These are phyloP conservation scores for Himalopsyche tibetana DNA, from an alignment of 2,888 invertebrate genomes.

Conservation along the genomic window DNA sequence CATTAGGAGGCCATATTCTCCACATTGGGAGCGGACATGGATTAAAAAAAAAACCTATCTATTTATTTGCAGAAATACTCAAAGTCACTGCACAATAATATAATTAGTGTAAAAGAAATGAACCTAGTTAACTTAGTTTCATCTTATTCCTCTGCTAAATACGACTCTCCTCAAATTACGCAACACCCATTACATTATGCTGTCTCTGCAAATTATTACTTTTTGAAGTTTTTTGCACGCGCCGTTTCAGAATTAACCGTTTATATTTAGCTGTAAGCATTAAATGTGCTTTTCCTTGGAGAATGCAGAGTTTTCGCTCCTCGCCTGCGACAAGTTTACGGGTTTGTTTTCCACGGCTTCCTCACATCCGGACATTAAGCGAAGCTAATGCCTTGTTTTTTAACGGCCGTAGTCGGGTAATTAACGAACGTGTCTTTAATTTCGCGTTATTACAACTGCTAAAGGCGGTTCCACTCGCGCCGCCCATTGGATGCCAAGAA, in stretches of 20 bases:
- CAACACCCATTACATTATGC: not conserved
- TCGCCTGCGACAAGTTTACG: constrained; percentile 52
- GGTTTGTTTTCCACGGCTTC: constrained; percentile 53
- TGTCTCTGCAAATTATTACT: constrained; percentile 26
- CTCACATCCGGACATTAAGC: constrained; percentile 51
- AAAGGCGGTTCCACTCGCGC: not conserved
- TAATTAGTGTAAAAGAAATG: no score
- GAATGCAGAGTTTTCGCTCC: constrained; percentile 12
- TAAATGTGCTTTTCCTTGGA: constrained; percentile 18
- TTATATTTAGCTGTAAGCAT: constrained; percentile 35
- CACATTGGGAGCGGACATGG: no score
- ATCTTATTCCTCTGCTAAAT: constrained; percentile 31
- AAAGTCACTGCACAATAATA: no score
- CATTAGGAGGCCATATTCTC: no score
- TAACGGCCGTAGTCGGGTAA: constrained; percentile 61
- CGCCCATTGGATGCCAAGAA: constrained; percentile 10
- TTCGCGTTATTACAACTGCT: constrained; percentile 45
- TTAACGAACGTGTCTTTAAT: constrained; percentile 63
- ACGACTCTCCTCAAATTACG: not conserved
- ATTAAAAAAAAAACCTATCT: no score
- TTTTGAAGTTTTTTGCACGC: constrained; percentile 4
- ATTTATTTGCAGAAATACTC: no score
- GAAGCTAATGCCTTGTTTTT: constrained; percentile 60
- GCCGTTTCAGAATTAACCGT: not conserved
- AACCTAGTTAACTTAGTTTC: no score